phyloP scores from a whole-genome alignment of 2,797 vertebrate species.

The Cryptoprocta ferox region DNA sequence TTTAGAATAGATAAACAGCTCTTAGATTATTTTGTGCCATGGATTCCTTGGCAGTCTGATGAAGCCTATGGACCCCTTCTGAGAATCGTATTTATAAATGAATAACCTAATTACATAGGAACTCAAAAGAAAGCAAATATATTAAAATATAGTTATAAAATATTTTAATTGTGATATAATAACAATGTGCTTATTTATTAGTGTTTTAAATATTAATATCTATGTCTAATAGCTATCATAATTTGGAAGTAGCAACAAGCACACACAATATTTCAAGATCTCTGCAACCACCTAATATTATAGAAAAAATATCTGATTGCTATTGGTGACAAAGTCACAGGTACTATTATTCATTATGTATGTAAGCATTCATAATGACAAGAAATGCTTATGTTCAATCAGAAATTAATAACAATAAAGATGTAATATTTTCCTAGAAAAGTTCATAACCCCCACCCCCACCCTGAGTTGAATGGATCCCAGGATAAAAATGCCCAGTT shows the following conservation, averaged over 20 bases:
- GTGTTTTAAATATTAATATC: not conserved
- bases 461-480: not conserved
- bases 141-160: not conserved
- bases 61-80: not conserved
- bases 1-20: not conserved
- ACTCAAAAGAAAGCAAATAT: not conserved
- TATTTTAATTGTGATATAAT: not conserved
- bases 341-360: not conserved
- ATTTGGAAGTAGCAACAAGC: not conserved
- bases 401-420: not conserved
- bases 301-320: not conserved
- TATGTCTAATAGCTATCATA: not conserved
- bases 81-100: constrained; percentile 7
- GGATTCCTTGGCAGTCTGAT: not conserved
- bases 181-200: not conserved
- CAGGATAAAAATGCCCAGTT: not conserved
- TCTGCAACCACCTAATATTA: not conserved
- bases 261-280: not conserved
- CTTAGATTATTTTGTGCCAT: not conserved
- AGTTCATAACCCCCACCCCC: not conserved
- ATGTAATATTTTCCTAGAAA: not conserved
- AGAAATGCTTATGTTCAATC: constrained; percentile 2
- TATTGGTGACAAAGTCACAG: not conserved
- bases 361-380: not conserved
- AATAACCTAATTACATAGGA: constrained; percentile 15